Evolutionary conservation across 2,113 vertebrate species (phyloP).

Genomic region (Fregetta grallaria): DNA sequence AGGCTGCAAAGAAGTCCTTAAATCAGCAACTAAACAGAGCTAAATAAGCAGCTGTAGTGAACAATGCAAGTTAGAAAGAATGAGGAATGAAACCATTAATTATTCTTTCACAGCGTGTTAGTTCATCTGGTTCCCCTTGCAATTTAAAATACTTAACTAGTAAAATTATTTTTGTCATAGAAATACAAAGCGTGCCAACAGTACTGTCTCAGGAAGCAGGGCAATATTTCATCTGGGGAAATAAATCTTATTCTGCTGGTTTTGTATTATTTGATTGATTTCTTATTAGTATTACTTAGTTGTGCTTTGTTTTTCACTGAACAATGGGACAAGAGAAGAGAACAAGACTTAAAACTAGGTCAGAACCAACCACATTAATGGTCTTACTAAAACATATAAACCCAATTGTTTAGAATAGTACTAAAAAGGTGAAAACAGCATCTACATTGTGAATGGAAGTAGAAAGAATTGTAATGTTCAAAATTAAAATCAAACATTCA

Average conservation of each 20-base stretch:
- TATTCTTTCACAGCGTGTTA: background rate
- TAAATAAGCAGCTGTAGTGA: slow-evolving; percentile 8
- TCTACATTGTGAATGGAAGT: background rate
- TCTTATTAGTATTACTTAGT: background rate
- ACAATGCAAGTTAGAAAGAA: background rate
- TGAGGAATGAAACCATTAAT: background rate
- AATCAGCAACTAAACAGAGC: background rate
- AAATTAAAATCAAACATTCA: background rate
- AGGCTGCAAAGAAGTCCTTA: background rate
- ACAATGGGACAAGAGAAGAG: background rate
- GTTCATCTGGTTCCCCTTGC: background rate
- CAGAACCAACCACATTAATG: background rate
- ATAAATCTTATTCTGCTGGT: background rate
- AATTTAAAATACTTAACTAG: background rate
- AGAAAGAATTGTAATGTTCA: background rate
- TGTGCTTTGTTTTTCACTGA: background rate
- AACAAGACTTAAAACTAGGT: background rate
- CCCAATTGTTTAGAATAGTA: background rate
- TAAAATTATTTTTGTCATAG: slow-evolving; percentile 12
- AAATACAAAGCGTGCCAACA: background rate
- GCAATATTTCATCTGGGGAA: background rate
- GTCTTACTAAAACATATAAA: background rate
- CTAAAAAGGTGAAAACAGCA: background rate
- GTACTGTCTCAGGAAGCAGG: background rate
- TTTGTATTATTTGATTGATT: background rate